Evolutionary conservation across 2,888 invertebrate genomes (phyloP).

Genomic region (Tachina fera): DNA sequence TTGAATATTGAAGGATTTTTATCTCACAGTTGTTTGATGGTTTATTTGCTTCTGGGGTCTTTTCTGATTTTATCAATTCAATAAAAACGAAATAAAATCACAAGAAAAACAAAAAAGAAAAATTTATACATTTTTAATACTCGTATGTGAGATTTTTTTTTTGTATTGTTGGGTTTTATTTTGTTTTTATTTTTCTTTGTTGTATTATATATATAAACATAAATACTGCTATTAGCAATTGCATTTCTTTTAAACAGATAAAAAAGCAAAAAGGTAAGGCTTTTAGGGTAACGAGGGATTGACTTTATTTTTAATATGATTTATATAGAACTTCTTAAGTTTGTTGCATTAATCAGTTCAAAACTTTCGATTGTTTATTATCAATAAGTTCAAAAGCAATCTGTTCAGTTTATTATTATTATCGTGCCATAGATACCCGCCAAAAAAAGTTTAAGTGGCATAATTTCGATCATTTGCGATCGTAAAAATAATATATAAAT

Average conservation of each 20-base stretch:
- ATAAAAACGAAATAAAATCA: conserved; percentile 82
- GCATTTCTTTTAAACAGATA: conserved; percentile 1
- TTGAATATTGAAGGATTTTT: conserved; percentile 64
- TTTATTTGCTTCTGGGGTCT: conserved; percentile 62
- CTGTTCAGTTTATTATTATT: no score
- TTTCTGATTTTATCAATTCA: conserved; percentile 81
- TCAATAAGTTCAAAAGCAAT: no score
- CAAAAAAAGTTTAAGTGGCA: no score
- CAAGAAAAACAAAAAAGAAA: conserved; percentile 68
- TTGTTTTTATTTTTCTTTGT: not conserved
- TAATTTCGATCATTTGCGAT: no score
- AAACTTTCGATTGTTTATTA: no score
- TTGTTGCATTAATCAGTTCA: no score
- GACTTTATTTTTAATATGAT: no score
- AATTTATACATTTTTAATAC: conserved; percentile 80
- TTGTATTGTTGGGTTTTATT: conserved; percentile 20
- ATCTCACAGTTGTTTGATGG: conserved; percentile 61
- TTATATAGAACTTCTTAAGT: no score
- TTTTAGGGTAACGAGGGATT: no score
- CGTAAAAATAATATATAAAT: no score
- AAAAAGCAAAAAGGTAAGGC: not conserved
- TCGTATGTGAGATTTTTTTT: conserved; percentile 75
- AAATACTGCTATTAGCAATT: not conserved
- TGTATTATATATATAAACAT: no score
- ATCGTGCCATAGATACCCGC: no score